A percentile compares a stretch with the other conserved stretches of the same genome.
phyloP scores from a whole-genome alignment of 2,113 vertebrate species.

The Leptosomus discolor region DNA sequence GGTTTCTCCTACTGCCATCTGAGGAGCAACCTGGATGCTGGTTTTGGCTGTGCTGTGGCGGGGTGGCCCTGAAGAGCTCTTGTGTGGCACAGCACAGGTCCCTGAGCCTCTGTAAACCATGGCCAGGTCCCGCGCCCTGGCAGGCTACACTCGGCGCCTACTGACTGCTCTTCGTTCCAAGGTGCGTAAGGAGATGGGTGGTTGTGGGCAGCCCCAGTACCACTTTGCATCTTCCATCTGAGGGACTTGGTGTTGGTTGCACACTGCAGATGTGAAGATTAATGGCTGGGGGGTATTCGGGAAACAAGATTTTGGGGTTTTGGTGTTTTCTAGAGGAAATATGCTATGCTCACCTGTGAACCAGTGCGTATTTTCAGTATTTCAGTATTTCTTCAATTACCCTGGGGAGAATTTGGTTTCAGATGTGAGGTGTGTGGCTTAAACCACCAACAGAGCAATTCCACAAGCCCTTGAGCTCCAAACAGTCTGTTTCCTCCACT shows the following conservation, averaged over 20 bases:
- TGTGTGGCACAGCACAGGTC: background rate
- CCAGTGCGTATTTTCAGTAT: fast-evolving
- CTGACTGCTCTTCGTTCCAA: background rate
- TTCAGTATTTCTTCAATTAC: background rate
- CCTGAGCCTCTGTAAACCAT: background rate
- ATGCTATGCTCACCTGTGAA: background rate
- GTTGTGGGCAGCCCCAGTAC: background rate
- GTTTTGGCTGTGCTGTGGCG: background rate
- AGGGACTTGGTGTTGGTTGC: background rate
- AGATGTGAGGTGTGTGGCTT: background rate
- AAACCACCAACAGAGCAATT: background rate
- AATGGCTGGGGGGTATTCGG: background rate
- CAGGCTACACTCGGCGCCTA: fast-evolving
- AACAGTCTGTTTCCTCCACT: background rate
- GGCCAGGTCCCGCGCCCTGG: background rate
- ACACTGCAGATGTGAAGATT: background rate
- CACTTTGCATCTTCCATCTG: background rate
- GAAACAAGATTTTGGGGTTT: background rate
- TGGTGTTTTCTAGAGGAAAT: background rate
- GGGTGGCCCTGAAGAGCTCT: background rate
- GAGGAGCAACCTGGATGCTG: background rate
- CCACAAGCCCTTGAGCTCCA: background rate
- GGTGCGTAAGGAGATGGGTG: background rate
- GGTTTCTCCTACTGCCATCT: background rate
- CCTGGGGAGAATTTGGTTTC: background rate